Evolutionary conservation across 2,797 vertebrate genomes (phyloP).

Genomic region (Lacerta bilineata): DNA sequence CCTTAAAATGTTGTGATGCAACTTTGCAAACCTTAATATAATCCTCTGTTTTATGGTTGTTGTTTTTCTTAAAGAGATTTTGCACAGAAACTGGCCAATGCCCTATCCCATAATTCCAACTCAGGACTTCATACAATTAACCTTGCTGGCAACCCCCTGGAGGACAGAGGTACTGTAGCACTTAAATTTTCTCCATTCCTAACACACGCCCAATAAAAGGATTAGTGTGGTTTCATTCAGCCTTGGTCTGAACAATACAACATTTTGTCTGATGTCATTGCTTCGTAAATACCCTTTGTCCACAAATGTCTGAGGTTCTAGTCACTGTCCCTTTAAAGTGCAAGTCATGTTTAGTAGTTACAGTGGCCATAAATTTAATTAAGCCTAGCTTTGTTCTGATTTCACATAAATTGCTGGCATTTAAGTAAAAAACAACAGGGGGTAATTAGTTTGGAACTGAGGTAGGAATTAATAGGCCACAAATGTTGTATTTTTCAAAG

Average conservation of each 20-base stretch:
- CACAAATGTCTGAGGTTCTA: slow-evolving; percentile 36
- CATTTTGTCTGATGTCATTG: slow-evolving; percentile 38
- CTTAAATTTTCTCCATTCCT: slow-evolving; percentile 6
- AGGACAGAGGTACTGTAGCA: slow-evolving; percentile 90
- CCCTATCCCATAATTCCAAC: slow-evolving; percentile 90
- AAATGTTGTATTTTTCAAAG: slow-evolving; percentile 39
- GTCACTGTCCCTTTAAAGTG: not conserved
- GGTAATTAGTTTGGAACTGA: slow-evolving; percentile 3
- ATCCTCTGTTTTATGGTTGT: slow-evolving; percentile 5
- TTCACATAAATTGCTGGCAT: slow-evolving; percentile 25
- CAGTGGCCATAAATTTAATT: slow-evolving; percentile 21
- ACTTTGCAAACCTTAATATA: slow-evolving; percentile 35
- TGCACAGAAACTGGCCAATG: slow-evolving; percentile 93
- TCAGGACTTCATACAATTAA: slow-evolving; percentile 95
- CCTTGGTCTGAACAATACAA: slow-evolving; percentile 28
- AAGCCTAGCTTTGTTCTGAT: slow-evolving; percentile 1
- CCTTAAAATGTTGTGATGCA: slow-evolving; percentile 36
- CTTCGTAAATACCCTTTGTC: slow-evolving; percentile 48
- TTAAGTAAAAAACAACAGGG: slow-evolving; percentile 20
- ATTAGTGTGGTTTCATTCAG: slow-evolving; percentile 23
- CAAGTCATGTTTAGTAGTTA: slow-evolving; percentile 37
- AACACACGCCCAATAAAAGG: not conserved
- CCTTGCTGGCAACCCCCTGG: slow-evolving; percentile 95
- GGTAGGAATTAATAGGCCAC: not conserved
- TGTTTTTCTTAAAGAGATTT: slow-evolving; percentile 87